Evolutionary conservation across 1,140 invertebrate genomes (phyloP).

Genomic region (Aphelenchoides fujianensis): DNA sequence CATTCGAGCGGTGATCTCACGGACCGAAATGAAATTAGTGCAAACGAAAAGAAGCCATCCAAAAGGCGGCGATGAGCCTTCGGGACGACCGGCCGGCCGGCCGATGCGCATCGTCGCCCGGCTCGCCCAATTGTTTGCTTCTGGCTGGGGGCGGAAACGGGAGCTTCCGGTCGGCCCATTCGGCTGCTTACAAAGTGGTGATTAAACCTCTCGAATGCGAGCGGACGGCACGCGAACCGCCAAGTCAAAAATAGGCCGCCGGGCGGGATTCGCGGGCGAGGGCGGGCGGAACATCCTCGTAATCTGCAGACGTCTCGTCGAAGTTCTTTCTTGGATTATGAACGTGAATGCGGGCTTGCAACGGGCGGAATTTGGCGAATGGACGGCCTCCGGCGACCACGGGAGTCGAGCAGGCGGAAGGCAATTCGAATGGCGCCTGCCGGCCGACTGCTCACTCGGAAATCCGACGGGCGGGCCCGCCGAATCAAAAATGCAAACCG

Average conservation of each 20-base stretch:
- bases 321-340: too few species aligned
- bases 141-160: not conserved
- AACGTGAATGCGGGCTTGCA: not conserved
- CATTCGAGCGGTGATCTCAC: too few species aligned
- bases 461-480: not conserved
- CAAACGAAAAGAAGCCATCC: too few species aligned
- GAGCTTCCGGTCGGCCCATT: conserved; percentile 7
- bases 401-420: not conserved
- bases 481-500: not conserved
- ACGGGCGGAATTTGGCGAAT: not conserved
- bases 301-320: too few species aligned
- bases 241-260: too few species aligned
- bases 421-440: too few species aligned
- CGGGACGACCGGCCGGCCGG: not conserved
- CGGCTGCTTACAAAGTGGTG: not conserved
- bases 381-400: not conserved
- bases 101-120: not conserved
- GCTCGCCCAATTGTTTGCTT: not conserved
- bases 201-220: not conserved
- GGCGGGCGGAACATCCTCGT: too few species aligned
- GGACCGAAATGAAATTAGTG: too few species aligned
- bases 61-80: not conserved
- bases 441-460: not conserved
- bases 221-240: not conserved
- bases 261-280: too few species aligned